These are phyloP conservation scores for Zaprionus gabonicus DNA, from an alignment of 1,140 invertebrate species.

Conservation along the genomic window DNA sequence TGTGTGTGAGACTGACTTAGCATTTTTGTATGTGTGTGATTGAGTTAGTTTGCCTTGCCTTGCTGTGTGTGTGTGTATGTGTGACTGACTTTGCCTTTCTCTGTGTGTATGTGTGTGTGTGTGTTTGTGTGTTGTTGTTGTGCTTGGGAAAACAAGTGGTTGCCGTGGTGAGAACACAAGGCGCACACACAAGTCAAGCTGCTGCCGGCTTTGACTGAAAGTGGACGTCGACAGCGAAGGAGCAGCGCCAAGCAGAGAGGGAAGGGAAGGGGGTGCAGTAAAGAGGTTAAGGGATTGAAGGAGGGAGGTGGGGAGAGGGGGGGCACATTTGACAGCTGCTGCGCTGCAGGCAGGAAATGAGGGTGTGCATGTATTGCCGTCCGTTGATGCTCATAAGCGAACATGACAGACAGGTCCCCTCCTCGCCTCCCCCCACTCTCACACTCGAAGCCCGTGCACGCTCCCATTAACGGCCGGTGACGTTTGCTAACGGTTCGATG, in stretches of 20 bases:
- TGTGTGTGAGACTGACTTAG: background rate
- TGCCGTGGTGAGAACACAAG: constrained; percentile 78
- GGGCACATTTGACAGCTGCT: constrained; percentile 67
- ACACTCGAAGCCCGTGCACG: constrained; percentile 35
- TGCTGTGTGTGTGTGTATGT: constrained; percentile 34
- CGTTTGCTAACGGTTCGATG: constrained; percentile 58
- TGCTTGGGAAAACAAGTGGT: constrained; percentile 84
- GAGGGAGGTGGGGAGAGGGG: background rate
- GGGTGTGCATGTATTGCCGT: constrained; percentile 19
- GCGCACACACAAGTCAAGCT: constrained; percentile 55
- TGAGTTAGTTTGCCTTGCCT: too few relatives aligned
- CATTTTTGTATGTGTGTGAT: constrained; percentile 8
- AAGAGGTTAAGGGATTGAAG: constrained; percentile 1
- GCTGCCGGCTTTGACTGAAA: constrained; percentile 25
- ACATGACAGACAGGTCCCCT: constrained; percentile 57
- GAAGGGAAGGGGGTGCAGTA: background rate
- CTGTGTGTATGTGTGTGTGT: constrained; percentile 33
- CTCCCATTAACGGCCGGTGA: constrained; percentile 68
- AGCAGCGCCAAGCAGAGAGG: background rate
- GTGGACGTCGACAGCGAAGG: constrained; percentile 3
- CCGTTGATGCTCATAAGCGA: constrained; percentile 61
- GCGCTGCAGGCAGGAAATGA: constrained; percentile 42
- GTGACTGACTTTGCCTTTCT: background rate
- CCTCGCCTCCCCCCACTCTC: background rate
- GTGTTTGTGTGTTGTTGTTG: constrained; percentile 70